Percentiles rank a stretch among this genome's conserved stretches.
These are phyloP conservation scores for Struthio camelus DNA, from an alignment of 2,113 vertebrate genomes.

Conservation along the genomic window DNA sequence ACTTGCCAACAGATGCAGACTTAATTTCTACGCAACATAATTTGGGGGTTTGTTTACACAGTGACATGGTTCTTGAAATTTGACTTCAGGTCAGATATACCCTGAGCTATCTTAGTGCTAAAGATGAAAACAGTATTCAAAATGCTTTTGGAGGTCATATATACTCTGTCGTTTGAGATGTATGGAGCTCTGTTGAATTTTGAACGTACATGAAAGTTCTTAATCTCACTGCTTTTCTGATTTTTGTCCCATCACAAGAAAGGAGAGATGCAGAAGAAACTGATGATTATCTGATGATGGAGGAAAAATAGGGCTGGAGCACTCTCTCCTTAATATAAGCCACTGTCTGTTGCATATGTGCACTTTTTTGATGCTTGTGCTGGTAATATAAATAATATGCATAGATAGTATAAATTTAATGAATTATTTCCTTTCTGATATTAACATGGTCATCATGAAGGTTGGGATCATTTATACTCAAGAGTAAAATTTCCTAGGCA, in stretches of 20 bases:
- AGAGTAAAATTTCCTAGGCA: slow-evolving; percentile 1
- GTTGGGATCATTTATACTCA: background rate
- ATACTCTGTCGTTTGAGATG: too few relatives aligned
- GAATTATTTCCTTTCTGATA: background rate
- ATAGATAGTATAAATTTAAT: background rate
- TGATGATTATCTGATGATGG: background rate
- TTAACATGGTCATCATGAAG: slow-evolving; percentile 24
- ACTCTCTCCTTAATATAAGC: background rate
- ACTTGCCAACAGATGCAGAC: background rate
- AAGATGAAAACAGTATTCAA: background rate
- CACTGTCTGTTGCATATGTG: too few relatives aligned
- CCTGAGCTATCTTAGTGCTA: background rate
- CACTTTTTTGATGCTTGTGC: background rate
- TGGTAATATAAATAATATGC: too few relatives aligned
- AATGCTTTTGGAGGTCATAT: too few relatives aligned
- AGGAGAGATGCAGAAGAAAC: background rate
- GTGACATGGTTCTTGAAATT: background rate
- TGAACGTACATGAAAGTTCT: background rate
- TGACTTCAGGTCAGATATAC: background rate
- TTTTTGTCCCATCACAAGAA: background rate
- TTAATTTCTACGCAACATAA: background rate
- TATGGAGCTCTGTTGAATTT: background rate
- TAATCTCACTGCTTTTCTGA: background rate
- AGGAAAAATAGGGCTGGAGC: background rate
- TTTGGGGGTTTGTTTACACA: background rate